Conservation (phyloP, 1,140 invertebrate species). For the Galendromus occidentalis region DNA sequence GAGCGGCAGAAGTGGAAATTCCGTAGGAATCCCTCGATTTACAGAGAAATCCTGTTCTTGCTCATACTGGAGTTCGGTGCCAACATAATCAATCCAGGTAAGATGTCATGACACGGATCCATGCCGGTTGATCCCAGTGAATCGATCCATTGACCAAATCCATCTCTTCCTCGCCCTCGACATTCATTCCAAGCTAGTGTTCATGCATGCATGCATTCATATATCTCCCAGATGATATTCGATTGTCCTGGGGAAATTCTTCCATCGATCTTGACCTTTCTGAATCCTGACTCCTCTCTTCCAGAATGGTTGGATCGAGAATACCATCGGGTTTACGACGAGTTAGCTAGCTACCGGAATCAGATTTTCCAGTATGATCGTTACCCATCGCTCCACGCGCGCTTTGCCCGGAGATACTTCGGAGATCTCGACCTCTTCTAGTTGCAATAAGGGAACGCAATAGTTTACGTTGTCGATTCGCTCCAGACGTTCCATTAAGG, state of each 20-base stretch:
- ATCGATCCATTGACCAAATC: too few relatives aligned
- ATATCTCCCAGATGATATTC: too few relatives aligned
- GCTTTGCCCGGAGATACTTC: conserved; percentile 3
- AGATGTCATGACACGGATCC: neutral
- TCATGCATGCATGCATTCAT: too few relatives aligned
- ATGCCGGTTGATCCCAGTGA: too few relatives aligned
- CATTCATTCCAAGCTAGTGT: too few relatives aligned
- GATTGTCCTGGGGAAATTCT: too few relatives aligned
- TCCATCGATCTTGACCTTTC: too few relatives aligned
- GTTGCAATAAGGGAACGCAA: too few relatives aligned
- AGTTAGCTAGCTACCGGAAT: neutral
- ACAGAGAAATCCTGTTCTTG: conserved; percentile 3
- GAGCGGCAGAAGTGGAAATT: conserved; percentile 3
- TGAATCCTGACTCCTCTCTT: too few relatives aligned
- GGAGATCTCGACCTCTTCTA: neutral
- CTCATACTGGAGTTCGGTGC: neutral
- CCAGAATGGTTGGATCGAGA: conserved; percentile 8
- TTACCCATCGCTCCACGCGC: neutral
- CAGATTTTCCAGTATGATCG: conserved; percentile 7
- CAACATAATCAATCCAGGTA: conserved; percentile 7
- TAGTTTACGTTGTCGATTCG: too few relatives aligned
- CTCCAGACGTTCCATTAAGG: too few relatives aligned
- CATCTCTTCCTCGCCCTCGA: too few relatives aligned
- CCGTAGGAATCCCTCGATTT: neutral
- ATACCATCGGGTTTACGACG: neutral